Evolutionary conservation across 92 coral and sea anemone genomes (phyloP).

Genomic region (Umimayanthus kanabou): DNA sequence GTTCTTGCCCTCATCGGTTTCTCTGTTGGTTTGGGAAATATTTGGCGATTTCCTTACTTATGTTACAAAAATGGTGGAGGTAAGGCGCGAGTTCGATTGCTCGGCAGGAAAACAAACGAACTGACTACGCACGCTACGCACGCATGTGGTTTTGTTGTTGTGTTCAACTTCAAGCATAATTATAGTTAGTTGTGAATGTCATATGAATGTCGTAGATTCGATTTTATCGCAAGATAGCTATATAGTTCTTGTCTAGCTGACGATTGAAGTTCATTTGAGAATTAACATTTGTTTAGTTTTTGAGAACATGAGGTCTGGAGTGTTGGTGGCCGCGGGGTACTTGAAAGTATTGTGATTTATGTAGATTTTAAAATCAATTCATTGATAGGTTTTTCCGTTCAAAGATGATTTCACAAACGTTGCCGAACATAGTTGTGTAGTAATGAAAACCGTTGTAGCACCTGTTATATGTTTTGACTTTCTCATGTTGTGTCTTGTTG

Average conservation of each 20-base stretch:
- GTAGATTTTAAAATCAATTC: no score
- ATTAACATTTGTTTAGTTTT: neutral
- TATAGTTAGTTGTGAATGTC: neutral
- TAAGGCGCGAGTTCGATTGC: slow-evolving; percentile 38
- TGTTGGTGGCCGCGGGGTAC: neutral
- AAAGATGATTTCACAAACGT: neutral
- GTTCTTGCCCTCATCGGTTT: slow-evolving; percentile 85
- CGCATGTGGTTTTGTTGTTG: neutral
- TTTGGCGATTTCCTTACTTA: slow-evolving; percentile 92
- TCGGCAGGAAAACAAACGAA: neutral
- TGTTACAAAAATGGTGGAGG: slow-evolving; percentile 93
- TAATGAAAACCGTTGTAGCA: neutral
- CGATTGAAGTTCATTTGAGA: neutral
- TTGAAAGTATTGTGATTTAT: neutral
- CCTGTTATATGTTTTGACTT: neutral
- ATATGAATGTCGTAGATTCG: neutral
- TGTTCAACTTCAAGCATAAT: neutral
- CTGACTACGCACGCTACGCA: neutral
- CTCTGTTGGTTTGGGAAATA: slow-evolving; percentile 91
- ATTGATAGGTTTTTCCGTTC: no score
- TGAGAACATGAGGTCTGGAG: neutral
- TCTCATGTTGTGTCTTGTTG: neutral
- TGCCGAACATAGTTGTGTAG: neutral
- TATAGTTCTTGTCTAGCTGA: no score
- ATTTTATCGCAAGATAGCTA: no score